Base-by-base conservation (phyloP, 2,888 invertebrate genomes). In the Acanthosoma haemorrhoidale region DNA sequence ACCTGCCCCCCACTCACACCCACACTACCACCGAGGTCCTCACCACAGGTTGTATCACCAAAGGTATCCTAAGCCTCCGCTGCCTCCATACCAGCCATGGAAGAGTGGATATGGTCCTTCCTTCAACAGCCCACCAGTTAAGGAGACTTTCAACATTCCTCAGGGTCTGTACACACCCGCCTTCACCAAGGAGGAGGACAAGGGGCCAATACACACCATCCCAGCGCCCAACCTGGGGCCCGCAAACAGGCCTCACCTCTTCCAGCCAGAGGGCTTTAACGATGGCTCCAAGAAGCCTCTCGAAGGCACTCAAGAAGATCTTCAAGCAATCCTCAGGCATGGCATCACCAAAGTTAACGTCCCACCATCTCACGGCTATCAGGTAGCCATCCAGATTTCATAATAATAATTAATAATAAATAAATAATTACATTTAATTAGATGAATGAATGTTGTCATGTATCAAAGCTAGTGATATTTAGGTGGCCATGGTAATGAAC, bases 131-230 rank as follows among this genome's bases (percentile, higher is more conserved):
- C 60, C 77, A 70, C 29, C 74, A 72, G 63, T 72, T 73, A 71
- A 75, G 73, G 71, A 76, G 74, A 58, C 71, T 21, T 75, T 74
- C 70, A 71, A 71, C 31, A 59, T 21, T 57, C 34, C 63, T 3
- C 32, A 59, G 11, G 29, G 29, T n/a, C 51, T 71, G 3, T 71
- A 71, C 21, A 51, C 70, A 1, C 71, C 72, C 6, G 67, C 66
- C 21, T 29, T 74, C 6, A 67, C 57, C 34, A 71, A 73, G 34
- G 76, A 76, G 71, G 59, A 59, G 0, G 80, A 82, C 71, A 84
- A 85, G 78, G 90, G 90, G 75, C 91, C 91, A 2, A 92, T 92
- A 78, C 91, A 91, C 80, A 91, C 92, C 9, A 91, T 92, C 74
- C 91, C 91, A 77, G 92, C 92, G 25, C 92, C 92, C 8, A 91